Evolutionary conservation across 2,888 invertebrate species (phyloP).

Genomic region (Drosophila atripex): DNA sequence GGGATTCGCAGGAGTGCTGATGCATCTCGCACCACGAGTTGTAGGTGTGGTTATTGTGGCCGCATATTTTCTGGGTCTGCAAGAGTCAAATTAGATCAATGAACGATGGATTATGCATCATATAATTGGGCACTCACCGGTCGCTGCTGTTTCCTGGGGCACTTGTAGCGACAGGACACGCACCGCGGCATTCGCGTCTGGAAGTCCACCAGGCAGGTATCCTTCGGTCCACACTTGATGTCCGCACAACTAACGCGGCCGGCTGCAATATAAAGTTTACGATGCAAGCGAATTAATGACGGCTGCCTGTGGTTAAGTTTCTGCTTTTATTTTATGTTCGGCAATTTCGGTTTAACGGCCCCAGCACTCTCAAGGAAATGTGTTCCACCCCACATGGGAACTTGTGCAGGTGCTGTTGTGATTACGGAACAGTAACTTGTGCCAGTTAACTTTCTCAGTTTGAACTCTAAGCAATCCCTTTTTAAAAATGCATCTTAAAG

Average conservation of each 20-base stretch:
- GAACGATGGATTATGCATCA: background rate
- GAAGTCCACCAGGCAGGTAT: slow-evolving; percentile 88
- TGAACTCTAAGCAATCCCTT: background rate
- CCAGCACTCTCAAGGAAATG: slow-evolving; percentile 13
- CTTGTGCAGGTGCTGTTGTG: slow-evolving; percentile 62
- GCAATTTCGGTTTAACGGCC: slow-evolving; percentile 67
- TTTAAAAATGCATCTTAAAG: background rate
- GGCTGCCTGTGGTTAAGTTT: slow-evolving; percentile 37
- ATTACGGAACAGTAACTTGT: slow-evolving; percentile 5
- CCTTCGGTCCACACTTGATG: slow-evolving; percentile 88
- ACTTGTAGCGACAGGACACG: slow-evolving; percentile 88
- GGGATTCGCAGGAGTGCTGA: slow-evolving; percentile 89
- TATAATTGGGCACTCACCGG: slow-evolving; percentile 11
- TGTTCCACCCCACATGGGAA: slow-evolving; percentile 49
- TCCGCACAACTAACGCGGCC: slow-evolving; percentile 87
- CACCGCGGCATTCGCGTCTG: slow-evolving; percentile 88
- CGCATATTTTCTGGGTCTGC: slow-evolving; percentile 86
- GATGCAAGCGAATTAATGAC: slow-evolving; percentile 57
- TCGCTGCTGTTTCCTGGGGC: slow-evolving; percentile 84
- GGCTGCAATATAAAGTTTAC: slow-evolving; percentile 84
- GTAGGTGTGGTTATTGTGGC: slow-evolving; percentile 90
- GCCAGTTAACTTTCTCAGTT: slow-evolving; percentile 5
- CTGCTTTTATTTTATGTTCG: slow-evolving; percentile 53
- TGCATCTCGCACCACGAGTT: slow-evolving; percentile 92
- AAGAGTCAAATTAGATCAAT: slow-evolving; percentile 39